Evolutionary conservation across 2,888 invertebrate species (phyloP), one percentile per base, ranked within the genome.

Genomic region (Diplazon laetatorius): DNA sequence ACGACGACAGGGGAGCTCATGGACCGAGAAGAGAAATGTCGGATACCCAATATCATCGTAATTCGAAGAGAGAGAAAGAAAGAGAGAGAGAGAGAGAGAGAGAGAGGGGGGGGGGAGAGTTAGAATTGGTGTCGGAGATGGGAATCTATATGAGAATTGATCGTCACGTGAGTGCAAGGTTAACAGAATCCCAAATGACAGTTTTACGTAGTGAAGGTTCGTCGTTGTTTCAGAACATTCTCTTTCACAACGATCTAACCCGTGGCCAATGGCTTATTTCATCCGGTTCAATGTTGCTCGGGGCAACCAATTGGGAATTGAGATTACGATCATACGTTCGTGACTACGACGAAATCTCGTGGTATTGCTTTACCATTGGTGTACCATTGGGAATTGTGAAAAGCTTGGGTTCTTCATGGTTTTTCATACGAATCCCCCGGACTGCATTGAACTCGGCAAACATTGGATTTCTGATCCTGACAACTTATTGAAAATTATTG

Each of bases 1-100:
- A 70, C 20, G 16, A n/a, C n/a, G n/a, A n/a, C n/a, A n/a, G n/a
- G n/a, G 22, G 22, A 66, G 10, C 22, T 39, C 35, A 52, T 16
- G 20, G 16, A 16, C 50, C 18, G 20, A 39, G 37, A 18, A 30
- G 12, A 35, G 39, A 37, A 66, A 52, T 39, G 50, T 9, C n/a
- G 46, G 18, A 46, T 44, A 48, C 44, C 46, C 63, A 63, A 46
- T 48, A 46, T 18, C 63, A 14, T 48, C 3, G 48, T 46, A 46
- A 25, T 30, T 46, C 12, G 20, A 39, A 39, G 20, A 59, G 20
- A 16, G 14, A n/a, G n/a, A n/a, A n/a, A n/a, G n/a, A n/a, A n/a
- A n/a, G n/a, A n/a, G n/a, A n/a, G n/a, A n/a, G n/a, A n/a, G n/a
- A n/a, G n/a, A n/a, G n/a, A n/a, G n/a, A n/a, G n/a, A n/a, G n/a